Base-by-base conservation (phyloP, 2,888 invertebrate species). In the Steromphala cineraria region DNA sequence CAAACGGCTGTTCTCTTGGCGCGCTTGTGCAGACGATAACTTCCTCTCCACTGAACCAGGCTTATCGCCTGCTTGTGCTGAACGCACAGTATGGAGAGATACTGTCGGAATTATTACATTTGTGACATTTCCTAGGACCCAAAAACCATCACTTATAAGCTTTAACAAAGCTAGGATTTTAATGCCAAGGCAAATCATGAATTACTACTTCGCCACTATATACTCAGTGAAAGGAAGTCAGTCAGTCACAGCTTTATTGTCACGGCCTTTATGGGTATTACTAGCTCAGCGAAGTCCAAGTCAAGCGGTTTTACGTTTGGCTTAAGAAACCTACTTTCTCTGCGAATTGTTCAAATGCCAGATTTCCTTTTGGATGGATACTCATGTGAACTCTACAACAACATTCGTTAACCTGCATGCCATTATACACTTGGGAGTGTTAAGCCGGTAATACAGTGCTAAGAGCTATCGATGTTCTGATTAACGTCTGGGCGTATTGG, bases 21-120 rank as follows among this genome's bases (percentile, higher is more conserved):
- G 71, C 71, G 36, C 71, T 21, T 28, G 10, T 36, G 71, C 71
- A 71, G 71, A 71, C 71, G 71, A 36, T 28, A 71, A 71, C 40
- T 31, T 71, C 71, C 28, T 71, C 36, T 31, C 28, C 36, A 71
- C 71, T 31, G 17, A 36, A 19, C 2, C 71, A 17, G 71, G 71
- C 40, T 19, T 36, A 62, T 24, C 46, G 46, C 13, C 46, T 46
- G 46, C 46, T 46, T 5, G 46, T 46, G 46, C 46, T 46, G 62
- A 10, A 15, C n/a, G 17, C 17, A 28, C 62, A 62, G 62, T 15
- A 62, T 31, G 40, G 40, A 40, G 71, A 17, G 71, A 36, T 71
- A 31, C n/a, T 15, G 17, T 71, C 71, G 19, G 71, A 24, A 31
- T 36, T 36, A 36, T 71, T 36, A 71, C 71, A n/a, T 17, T 15